Evolutionary conservation across 2,888 invertebrate genomes (phyloP).

Genomic region (Shargacucullia verbasci): DNA sequence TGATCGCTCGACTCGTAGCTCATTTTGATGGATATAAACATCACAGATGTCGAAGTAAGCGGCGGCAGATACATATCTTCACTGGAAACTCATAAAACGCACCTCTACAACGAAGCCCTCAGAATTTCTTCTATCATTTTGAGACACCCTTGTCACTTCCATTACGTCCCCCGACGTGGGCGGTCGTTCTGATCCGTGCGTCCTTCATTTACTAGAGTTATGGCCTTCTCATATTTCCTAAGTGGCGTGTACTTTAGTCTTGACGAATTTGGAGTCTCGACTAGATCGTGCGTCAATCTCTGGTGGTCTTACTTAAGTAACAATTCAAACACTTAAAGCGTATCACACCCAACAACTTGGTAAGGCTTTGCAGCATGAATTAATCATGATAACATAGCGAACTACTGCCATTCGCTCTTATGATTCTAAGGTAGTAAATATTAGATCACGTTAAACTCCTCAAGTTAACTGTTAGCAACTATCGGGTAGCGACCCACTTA

Average conservation of each 20-base stretch:
- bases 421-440: slow-evolving; percentile 53
- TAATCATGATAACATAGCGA: slow-evolving; percentile 48
- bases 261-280: slow-evolving; percentile 66
- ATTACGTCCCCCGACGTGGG: slow-evolving; percentile 79
- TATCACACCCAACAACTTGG: slow-evolving; percentile 24
- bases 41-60: slow-evolving; percentile 67
- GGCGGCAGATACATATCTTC: slow-evolving; percentile 76
- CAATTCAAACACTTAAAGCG: slow-evolving; percentile 44
- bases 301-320: slow-evolving; percentile 36
- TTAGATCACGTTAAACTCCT: slow-evolving; percentile 51
- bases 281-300: slow-evolving; percentile 54
- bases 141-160: slow-evolving; percentile 86
- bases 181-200: slow-evolving; percentile 76
- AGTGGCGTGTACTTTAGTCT: slow-evolving; percentile 75
- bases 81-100: slow-evolving; percentile 77
- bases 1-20: slow-evolving; percentile 41
- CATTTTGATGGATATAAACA: slow-evolving; percentile 52
- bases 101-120: slow-evolving; percentile 74
- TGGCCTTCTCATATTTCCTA: slow-evolving; percentile 82
- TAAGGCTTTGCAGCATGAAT: slow-evolving; percentile 46
- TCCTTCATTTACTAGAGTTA: slow-evolving; percentile 85
- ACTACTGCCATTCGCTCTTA: slow-evolving; percentile 48
- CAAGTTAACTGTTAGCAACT: slow-evolving; percentile 48
- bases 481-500: slow-evolving; percentile 45
- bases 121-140: slow-evolving; percentile 85